Evolutionary conservation across 2,797 vertebrate genomes (phyloP).

Genomic region (Smutsia gigantea): DNA sequence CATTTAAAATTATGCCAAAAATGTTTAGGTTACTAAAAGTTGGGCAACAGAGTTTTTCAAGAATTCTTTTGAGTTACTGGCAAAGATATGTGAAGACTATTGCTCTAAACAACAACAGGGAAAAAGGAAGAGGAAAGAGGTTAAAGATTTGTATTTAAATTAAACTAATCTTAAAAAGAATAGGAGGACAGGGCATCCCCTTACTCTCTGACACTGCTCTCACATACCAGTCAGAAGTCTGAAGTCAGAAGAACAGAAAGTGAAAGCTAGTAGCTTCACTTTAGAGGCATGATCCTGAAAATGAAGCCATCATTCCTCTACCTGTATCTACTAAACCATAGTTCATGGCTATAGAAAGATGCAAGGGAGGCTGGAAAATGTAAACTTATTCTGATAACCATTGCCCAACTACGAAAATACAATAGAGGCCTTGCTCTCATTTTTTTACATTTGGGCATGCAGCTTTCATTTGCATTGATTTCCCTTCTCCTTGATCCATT

Average conservation of each 20-base stretch:
- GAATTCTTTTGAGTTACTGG: neutral
- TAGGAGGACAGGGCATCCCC: neutral
- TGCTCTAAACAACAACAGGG: neutral
- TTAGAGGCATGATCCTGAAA: neutral
- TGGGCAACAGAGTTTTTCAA: neutral
- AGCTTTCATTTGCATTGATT: neutral
- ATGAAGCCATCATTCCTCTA: neutral
- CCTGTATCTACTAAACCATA: neutral
- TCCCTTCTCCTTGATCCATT: neutral
- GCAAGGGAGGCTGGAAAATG: neutral
- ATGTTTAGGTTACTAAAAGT: neutral
- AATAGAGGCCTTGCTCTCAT: neutral
- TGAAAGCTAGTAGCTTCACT: neutral
- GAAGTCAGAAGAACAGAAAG: neutral
- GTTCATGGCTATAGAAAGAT: neutral
- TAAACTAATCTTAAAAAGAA: neutral
- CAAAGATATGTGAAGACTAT: neutral
- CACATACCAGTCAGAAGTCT: neutral
- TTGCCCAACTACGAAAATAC: neutral
- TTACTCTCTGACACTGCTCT: neutral
- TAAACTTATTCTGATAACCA: neutral
- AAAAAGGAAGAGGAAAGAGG: neutral
- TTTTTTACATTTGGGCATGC: neutral
- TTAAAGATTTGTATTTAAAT: constrained; percentile 16
- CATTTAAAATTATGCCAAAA: neutral